phyloP scores from a whole-genome alignment of 2,888 invertebrate species.

The Adelognathus sp. region DNA sequence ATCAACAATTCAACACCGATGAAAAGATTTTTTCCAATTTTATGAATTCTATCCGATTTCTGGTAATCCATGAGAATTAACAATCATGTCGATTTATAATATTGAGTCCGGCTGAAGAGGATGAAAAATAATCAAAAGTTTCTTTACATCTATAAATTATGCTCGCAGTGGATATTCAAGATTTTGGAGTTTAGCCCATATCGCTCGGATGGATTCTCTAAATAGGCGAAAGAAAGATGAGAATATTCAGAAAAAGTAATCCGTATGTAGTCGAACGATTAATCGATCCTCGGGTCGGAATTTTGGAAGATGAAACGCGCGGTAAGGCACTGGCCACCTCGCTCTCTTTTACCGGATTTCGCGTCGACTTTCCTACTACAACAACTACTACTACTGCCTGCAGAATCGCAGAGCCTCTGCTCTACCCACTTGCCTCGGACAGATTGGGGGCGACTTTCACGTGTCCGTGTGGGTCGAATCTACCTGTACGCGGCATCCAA shows the following conservation, averaged over 20 bases:
- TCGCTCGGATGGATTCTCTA: background rate
- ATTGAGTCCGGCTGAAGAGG: background rate
- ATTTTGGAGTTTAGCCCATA: background rate
- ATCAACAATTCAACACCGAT: background rate
- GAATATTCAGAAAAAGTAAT: background rate
- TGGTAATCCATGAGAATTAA: background rate
- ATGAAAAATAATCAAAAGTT: background rate
- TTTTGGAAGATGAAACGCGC: slow-evolving; percentile 30
- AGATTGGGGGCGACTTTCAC: slow-evolving; percentile 38
- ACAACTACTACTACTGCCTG: background rate
- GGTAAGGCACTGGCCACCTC: background rate
- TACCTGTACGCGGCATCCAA: slow-evolving; percentile 13
- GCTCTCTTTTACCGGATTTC: slow-evolving; percentile 24
- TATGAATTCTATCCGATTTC: background rate
- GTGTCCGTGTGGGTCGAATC: slow-evolving; percentile 18
- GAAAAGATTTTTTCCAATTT: background rate
- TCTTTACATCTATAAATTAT: background rate
- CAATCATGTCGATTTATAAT: background rate
- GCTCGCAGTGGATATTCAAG: background rate
- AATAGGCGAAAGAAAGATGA: background rate
- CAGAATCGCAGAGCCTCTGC: background rate
- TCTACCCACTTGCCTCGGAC: slow-evolving; percentile 23
- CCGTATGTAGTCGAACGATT: slow-evolving; percentile 15
- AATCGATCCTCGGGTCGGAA: slow-evolving; percentile 30
- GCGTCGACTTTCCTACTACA: slow-evolving; percentile 7